A percentile compares a stretch with the other conserved stretches of the same genome.
Conservation (phyloP, 2,797 vertebrate species). For the Darevskia nairensis region DNA sequence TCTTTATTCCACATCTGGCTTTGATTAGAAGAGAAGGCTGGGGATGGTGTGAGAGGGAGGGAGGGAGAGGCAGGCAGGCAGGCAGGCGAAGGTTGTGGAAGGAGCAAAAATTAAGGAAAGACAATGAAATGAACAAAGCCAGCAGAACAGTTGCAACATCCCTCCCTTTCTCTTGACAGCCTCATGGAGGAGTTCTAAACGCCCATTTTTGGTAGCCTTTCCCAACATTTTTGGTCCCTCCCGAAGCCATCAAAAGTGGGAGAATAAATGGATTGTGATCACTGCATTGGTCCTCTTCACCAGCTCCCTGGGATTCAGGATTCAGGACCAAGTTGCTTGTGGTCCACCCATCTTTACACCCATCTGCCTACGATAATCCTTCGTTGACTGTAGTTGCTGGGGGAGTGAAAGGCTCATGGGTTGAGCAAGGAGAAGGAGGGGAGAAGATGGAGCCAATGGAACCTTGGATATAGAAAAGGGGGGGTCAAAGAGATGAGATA, state of each 20-base stretch:
- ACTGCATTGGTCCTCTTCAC: not conserved
- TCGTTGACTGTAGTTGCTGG: not conserved
- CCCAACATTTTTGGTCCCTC: not conserved
- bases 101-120: constrained; percentile 14
- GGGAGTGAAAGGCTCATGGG: not conserved
- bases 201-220: not conserved
- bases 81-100: not conserved
- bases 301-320: not conserved
- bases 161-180: not conserved
- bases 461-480: not conserved
- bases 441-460: not conserved
- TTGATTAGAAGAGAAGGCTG: not conserved
- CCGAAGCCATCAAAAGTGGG: not conserved
- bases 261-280: not conserved
- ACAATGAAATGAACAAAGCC: not conserved
- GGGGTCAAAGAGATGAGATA: not conserved
- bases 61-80: not conserved
- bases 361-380: not conserved
- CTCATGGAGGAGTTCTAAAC: not conserved
- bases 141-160: not conserved
- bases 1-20: constrained; percentile 14
- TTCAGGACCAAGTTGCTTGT: too few species aligned
- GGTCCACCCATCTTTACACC: too few species aligned
- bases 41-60: rapidly evolving
- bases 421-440: not conserved